Percentiles rank a stretch among this genome's conserved stretches.
Conservation (phyloP, 92 coral and sea anemone species). For the Epizoanthus ramosus region DNA sequence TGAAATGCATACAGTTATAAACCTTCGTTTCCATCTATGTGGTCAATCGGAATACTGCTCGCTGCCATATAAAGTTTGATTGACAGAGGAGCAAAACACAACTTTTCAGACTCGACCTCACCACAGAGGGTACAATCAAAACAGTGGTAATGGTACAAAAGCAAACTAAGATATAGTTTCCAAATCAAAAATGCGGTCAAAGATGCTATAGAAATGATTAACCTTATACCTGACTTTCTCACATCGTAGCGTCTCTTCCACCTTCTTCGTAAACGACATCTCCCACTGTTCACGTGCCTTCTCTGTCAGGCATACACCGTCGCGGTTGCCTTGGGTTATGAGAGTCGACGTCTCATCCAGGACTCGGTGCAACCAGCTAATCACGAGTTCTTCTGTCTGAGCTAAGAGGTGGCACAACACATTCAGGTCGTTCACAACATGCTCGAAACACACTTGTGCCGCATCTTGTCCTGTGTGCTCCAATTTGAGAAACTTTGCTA, state of each 20-base stretch:
- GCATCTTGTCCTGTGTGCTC: constrained; percentile 42
- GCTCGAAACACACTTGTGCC: constrained; percentile 70
- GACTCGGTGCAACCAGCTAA: constrained; percentile 74
- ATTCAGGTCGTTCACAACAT: constrained; percentile 64
- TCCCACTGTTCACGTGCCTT: constrained; percentile 37
- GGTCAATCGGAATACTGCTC: too few relatives aligned
- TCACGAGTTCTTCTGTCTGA: constrained; percentile 63
- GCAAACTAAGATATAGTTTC: too few relatives aligned
- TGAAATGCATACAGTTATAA: too few relatives aligned
- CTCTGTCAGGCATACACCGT: not conserved
- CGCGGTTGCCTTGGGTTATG: constrained; percentile 33
- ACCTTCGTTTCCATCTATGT: too few relatives aligned
- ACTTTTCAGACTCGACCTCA: too few relatives aligned
- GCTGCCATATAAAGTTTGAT: too few relatives aligned
- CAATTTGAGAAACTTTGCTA: constrained; percentile 46
- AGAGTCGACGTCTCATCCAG: constrained; percentile 53
- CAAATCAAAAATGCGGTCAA: too few relatives aligned
- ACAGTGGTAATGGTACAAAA: too few relatives aligned
- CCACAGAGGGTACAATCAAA: too few relatives aligned
- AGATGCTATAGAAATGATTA: too few relatives aligned
- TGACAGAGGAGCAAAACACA: too few relatives aligned
- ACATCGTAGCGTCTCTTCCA: not conserved
- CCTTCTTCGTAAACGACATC: constrained; percentile 7
- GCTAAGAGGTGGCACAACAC: constrained; percentile 57
- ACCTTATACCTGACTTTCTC: too few relatives aligned